Conservation (phyloP, 2,888 invertebrate species). For the Mesorhabditis sp. region DNA sequence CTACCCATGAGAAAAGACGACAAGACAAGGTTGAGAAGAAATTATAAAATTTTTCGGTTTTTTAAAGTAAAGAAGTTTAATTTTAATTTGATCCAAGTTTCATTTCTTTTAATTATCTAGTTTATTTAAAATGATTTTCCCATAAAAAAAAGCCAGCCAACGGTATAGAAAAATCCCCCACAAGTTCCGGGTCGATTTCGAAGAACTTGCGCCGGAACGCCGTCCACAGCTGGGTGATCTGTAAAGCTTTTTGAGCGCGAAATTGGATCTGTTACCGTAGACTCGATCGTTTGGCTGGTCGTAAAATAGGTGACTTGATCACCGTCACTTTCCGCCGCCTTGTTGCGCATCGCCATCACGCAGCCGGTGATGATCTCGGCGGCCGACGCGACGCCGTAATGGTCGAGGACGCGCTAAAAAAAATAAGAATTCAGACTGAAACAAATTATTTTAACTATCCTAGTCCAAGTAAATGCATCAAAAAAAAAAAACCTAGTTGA, state of each 20-base stretch:
- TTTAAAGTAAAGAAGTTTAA: no score
- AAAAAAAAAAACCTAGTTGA: no score
- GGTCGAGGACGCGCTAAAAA: conserved; percentile 27
- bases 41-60: no score
- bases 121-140: no score
- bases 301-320: conserved; percentile 6
- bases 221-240: neutral
- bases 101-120: no score
- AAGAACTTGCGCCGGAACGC: neutral
- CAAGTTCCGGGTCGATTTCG: neutral
- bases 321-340: neutral
- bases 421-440: neutral
- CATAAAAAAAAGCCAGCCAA: no score
- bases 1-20: no score
- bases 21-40: no score
- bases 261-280: neutral
- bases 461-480: no score
- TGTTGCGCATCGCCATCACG: conserved; percentile 39
- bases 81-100: no score
- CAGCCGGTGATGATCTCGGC: conserved; percentile 48
- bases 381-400: conserved; percentile 50
- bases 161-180: no score
- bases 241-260: neutral
- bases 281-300: neutral
- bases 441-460: no score